These are phyloP conservation scores for Drosophila murphyi DNA, from an alignment of 1,140 invertebrate species.

Conservation along the genomic window DNA sequence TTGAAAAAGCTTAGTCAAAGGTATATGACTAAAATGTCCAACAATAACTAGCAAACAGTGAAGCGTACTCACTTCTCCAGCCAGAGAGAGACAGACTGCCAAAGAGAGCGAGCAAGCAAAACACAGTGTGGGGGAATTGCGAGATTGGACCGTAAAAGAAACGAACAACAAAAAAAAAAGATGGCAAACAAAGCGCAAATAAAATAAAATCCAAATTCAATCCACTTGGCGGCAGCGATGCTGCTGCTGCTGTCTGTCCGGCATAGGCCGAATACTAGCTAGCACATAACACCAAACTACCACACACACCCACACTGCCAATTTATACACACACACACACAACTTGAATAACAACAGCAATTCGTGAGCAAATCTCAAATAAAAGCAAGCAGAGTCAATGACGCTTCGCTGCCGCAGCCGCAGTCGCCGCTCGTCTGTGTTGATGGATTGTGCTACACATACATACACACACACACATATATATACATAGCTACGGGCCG, in stretches of 20 bases:
- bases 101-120: not conserved
- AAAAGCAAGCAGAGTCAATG: slow-evolving; percentile 75
- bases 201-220: slow-evolving; percentile 73
- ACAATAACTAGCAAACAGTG: slow-evolving; percentile 18
- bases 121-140: not conserved
- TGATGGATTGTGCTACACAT: slow-evolving; percentile 66
- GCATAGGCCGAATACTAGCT: slow-evolving; percentile 58
- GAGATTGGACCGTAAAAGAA: slow-evolving; percentile 35
- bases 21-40: slow-evolving; percentile 42
- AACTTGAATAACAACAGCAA: slow-evolving; percentile 52
- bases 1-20: slow-evolving; percentile 17
- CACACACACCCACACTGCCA: slow-evolving; percentile 33
- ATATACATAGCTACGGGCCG: slow-evolving; percentile 7
- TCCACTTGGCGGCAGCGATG: slow-evolving; percentile 58
- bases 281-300: slow-evolving; percentile 16
- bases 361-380: slow-evolving; percentile 80
- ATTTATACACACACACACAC: slow-evolving; percentile 48
- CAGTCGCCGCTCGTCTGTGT: slow-evolving; percentile 48
- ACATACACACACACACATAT: slow-evolving; percentile 4
- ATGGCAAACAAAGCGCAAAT: slow-evolving; percentile 49
- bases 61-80: slow-evolving; percentile 28
- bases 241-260: slow-evolving; percentile 26
- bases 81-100: slow-evolving; percentile 15
- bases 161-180: slow-evolving; percentile 22
- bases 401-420: slow-evolving; percentile 13